Evolutionary conservation across 2,797 vertebrate genomes (phyloP).

Genomic region (Dendrocincla tyrannina): DNA sequence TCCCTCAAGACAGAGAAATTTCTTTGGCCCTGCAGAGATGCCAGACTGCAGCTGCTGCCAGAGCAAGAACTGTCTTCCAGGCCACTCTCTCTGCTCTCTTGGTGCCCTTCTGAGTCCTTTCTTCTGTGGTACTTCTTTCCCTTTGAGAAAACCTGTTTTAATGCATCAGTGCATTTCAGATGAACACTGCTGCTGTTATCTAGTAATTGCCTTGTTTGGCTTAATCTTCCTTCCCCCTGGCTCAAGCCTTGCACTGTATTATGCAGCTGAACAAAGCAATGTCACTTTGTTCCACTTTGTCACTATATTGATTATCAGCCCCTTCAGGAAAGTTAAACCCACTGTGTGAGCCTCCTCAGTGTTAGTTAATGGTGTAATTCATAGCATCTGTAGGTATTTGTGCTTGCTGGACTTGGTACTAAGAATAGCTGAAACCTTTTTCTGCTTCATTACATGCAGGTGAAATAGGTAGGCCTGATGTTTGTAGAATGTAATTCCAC

Average conservation of each 20-base stretch:
- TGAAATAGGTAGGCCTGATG: slow-evolving; percentile 7
- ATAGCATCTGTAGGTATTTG: background rate
- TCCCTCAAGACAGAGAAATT: background rate
- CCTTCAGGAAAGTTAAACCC: background rate
- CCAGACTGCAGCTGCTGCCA: background rate
- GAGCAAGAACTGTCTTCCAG: background rate
- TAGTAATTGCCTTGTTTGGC: background rate
- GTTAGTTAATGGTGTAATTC: background rate
- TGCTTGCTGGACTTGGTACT: background rate
- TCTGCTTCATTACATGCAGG: slow-evolving; percentile 22
- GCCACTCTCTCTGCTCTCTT: background rate
- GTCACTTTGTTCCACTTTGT: background rate
- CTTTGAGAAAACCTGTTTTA: background rate
- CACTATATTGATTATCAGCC: background rate
- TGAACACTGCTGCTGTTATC: background rate
- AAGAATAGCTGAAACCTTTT: background rate
- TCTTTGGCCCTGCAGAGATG: background rate
- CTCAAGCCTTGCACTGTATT: background rate
- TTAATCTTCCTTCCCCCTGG: background rate
- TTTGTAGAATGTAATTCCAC: background rate
- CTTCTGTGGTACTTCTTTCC: background rate
- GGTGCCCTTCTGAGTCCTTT: background rate
- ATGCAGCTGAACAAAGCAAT: background rate
- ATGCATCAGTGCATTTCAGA: background rate
- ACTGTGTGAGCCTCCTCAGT: background rate